These are phyloP conservation scores for Gastrophryne carolinensis DNA, from an alignment of 2,797 vertebrate genomes.

Conservation along the genomic window DNA sequence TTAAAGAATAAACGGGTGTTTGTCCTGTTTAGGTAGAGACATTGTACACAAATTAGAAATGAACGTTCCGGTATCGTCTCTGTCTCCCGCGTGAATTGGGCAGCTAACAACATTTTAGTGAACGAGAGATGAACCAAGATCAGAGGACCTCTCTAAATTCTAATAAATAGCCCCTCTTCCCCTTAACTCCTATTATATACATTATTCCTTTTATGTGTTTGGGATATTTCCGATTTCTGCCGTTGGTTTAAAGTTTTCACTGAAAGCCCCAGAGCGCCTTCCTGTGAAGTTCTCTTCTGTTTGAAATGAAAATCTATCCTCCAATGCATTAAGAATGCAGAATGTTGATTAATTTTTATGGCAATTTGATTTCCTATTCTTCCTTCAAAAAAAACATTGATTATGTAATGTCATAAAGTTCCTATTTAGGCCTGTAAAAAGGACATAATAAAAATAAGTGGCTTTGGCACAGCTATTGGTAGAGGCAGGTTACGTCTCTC, in stretches of 20 bases:
- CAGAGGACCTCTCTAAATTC: too few species aligned
- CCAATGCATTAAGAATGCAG: conserved; percentile 1
- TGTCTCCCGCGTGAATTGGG: too few species aligned
- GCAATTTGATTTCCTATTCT: conserved; percentile 30
- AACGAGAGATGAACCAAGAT: too few species aligned
- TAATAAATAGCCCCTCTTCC: too few species aligned
- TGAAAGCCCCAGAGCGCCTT: not conserved
- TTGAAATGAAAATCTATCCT: not conserved
- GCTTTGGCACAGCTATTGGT: conserved; percentile 6
- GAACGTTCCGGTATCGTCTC: too few species aligned
- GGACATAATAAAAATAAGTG: conserved; percentile 47
- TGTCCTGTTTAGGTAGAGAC: too few species aligned
- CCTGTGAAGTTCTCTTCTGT: not conserved
- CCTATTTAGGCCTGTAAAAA: conserved; percentile 48
- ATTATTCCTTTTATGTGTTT: too few species aligned
- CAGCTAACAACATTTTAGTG: too few species aligned
- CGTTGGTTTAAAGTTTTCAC: not conserved
- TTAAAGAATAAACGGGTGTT: too few species aligned
- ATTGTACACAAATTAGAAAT: too few species aligned
- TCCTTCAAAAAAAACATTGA: conserved; percentile 31
- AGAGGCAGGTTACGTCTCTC: conserved; percentile 32
- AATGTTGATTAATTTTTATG: conserved; percentile 37
- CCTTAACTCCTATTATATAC: too few species aligned
- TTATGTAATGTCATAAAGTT: conserved; percentile 37
- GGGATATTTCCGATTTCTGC: too few species aligned